phyloP scores from a whole-genome alignment of 2,797 vertebrate species.

The Meda fulgida region DNA sequence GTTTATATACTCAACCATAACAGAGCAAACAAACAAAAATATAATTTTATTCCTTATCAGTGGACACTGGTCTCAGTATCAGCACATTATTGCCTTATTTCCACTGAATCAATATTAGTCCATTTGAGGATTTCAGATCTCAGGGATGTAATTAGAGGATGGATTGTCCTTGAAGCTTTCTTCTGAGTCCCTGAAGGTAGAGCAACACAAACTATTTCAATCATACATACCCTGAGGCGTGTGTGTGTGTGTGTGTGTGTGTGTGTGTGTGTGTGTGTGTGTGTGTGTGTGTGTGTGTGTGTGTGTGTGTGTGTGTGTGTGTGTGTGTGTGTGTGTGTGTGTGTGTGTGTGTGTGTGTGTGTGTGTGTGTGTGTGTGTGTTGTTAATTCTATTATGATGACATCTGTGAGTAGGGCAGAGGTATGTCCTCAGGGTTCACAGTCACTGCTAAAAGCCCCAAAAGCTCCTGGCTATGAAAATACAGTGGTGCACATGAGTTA shows the following conservation, averaged over 20 bases:
- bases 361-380: background rate
- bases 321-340: background rate
- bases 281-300: too few relatives aligned
- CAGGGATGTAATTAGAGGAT: constrained; percentile 14
- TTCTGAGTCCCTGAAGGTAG: background rate
- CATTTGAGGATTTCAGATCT: constrained; percentile 12
- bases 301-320: background rate
- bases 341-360: too few relatives aligned
- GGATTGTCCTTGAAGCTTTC: constrained; percentile 25
- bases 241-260: too few relatives aligned
- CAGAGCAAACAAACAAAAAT: background rate
- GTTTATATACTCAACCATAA: background rate
- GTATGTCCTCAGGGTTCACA: background rate
- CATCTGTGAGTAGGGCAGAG: background rate
- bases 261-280: too few relatives aligned
- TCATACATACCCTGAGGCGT: background rate
- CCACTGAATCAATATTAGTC: background rate
- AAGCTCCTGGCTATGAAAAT: background rate
- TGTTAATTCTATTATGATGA: background rate
- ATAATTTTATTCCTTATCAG: background rate
- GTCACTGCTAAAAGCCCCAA: background rate
- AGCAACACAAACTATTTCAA: constrained; percentile 17
- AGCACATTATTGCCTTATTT: background rate
- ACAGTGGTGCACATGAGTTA: background rate
- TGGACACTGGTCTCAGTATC: background rate